Evolutionary conservation across 2,888 invertebrate species (phyloP).

Genomic region (Xanthia togata): DNA sequence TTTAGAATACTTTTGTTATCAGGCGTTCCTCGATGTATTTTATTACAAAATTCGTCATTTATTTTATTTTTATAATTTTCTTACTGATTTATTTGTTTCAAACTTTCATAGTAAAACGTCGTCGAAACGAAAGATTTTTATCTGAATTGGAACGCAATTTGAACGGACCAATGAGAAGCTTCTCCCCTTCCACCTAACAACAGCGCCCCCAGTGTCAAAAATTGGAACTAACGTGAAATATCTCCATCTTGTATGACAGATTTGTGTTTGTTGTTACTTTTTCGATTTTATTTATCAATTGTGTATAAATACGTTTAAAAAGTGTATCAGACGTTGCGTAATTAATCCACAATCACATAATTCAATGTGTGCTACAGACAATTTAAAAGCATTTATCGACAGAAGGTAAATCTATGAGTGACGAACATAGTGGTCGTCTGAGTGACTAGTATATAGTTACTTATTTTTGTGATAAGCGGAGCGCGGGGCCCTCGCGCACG

Average conservation of each 20-base stretch:
- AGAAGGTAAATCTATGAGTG: conserved; percentile 83
- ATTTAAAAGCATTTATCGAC: conserved; percentile 70
- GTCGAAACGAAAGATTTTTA: conserved; percentile 31
- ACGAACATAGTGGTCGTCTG: conserved; percentile 86
- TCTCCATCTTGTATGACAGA: conserved; percentile 92
- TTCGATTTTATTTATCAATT: conserved; percentile 83
- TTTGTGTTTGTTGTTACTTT: conserved; percentile 91
- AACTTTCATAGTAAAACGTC: not conserved
- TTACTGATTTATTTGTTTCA: conserved; percentile 1
- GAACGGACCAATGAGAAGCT: conserved; percentile 76
- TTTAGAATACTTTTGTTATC: not conserved
- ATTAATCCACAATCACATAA: conserved; percentile 67
- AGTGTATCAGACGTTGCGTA: conserved; percentile 74
- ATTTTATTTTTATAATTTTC: conserved; percentile 10
- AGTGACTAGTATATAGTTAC: conserved; percentile 90
- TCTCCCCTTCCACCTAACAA: conserved; percentile 78
- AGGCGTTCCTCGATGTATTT: not conserved
- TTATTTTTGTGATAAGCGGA: conserved; percentile 91
- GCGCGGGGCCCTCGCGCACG: conserved; percentile 87
- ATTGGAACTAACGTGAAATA: conserved; percentile 89
- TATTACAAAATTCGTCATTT: not conserved
- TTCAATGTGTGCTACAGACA: conserved; percentile 70
- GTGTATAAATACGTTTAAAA: conserved; percentile 79
- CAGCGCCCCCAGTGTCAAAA: conserved; percentile 87
- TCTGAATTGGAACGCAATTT: conserved; percentile 77